Evolutionary conservation across 1,140 invertebrate genomes (phyloP).

Genomic region (Bombus fervidus): DNA sequence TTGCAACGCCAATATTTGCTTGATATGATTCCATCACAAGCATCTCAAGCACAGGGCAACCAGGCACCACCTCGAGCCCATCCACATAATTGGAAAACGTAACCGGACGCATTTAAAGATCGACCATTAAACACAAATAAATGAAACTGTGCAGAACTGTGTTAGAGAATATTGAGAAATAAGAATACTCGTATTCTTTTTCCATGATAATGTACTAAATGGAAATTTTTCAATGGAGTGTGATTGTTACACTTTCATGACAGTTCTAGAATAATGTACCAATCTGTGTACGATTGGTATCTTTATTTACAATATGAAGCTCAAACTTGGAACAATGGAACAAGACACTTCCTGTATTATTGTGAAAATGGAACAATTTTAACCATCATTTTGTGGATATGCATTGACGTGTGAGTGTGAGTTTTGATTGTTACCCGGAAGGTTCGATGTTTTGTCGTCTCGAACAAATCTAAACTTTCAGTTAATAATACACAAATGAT

Average conservation of each 20-base stretch:
- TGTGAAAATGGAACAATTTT: slow-evolving; percentile 46
- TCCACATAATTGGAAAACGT: slow-evolving; percentile 82
- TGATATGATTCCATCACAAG: slow-evolving; percentile 94
- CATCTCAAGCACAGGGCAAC: slow-evolving; percentile 78
- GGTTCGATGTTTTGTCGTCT: slow-evolving; percentile 49
- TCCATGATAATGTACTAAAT: slow-evolving; percentile 33
- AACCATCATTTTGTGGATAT: slow-evolving; percentile 55
- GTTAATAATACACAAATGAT: slow-evolving; percentile 32
- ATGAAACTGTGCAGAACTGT: slow-evolving; percentile 44
- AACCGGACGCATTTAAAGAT: slow-evolving; percentile 76
- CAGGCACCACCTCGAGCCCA: slow-evolving; percentile 79
- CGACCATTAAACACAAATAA: slow-evolving; percentile 53
- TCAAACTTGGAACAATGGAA: slow-evolving; percentile 50
- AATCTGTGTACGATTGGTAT: slow-evolving; percentile 35
- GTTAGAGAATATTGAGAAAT: slow-evolving; percentile 43
- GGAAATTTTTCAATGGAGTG: slow-evolving; percentile 20
- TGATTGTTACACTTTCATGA: slow-evolving; percentile 15
- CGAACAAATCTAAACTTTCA: slow-evolving; percentile 27
- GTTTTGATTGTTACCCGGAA: slow-evolving; percentile 56
- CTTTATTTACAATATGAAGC: slow-evolving; percentile 59
- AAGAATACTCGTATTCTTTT: slow-evolving; percentile 44
- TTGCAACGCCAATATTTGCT: slow-evolving; percentile 97
- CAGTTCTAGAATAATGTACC: slow-evolving; percentile 43
- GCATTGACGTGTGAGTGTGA: slow-evolving; percentile 60
- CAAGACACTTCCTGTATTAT: slow-evolving; percentile 48